These are phyloP conservation scores for Drosophila pallidifrons DNA, from an alignment of 1,140 invertebrate genomes.

Conservation along the genomic window DNA sequence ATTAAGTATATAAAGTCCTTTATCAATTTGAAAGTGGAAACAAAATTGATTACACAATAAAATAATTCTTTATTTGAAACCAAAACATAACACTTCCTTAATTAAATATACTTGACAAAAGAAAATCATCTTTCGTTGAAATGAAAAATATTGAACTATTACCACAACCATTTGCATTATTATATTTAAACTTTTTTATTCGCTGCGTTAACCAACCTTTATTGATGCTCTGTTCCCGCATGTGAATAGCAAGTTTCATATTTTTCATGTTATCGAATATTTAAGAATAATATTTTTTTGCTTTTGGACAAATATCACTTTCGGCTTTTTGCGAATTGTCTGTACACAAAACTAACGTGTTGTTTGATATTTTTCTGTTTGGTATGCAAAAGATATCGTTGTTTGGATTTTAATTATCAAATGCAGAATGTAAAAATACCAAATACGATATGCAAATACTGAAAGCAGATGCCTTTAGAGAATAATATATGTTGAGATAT, in stretches of 20 bases:
- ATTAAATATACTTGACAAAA: too few species aligned
- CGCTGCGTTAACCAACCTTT: too few species aligned
- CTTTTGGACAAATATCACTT: background rate
- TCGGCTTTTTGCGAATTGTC: background rate
- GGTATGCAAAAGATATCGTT: constrained; percentile 17
- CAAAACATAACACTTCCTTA: too few species aligned
- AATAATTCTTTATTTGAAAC: too few species aligned
- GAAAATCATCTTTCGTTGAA: too few species aligned
- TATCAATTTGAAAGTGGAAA: too few species aligned
- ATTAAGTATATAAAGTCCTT: too few species aligned
- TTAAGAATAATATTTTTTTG: constrained; percentile 14
- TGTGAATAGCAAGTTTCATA: constrained; percentile 8
- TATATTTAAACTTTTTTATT: too few species aligned
- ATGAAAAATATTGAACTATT: too few species aligned
- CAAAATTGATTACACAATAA: too few species aligned
- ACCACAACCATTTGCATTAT: too few species aligned
- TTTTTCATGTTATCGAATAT: constrained; percentile 21
- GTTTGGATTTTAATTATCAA: constrained; percentile 56
- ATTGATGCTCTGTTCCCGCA: too few species aligned
- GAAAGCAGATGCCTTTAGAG: background rate
- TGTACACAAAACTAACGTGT: background rate
- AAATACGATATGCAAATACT: constrained; percentile 48
- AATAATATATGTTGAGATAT: background rate
- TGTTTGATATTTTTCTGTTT: constrained; percentile 12
- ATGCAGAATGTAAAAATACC: constrained; percentile 44